Evolutionary conservation across 2,797 vertebrate species (phyloP).

Genomic region (Hoplostethus atlanticus): DNA sequence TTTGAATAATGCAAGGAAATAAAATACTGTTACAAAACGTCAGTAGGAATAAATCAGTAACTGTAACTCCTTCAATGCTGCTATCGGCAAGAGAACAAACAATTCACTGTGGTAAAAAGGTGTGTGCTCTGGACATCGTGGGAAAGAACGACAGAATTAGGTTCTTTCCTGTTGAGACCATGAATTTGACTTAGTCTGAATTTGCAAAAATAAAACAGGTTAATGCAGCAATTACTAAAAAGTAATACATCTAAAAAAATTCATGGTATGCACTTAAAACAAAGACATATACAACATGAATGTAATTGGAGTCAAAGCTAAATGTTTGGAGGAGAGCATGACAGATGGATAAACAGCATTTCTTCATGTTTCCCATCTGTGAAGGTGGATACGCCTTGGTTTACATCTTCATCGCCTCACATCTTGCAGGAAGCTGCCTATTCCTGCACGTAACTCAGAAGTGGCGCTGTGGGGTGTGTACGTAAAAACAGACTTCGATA

Average conservation of each 20-base stretch:
- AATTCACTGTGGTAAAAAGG: no score
- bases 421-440: neutral
- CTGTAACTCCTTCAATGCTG: neutral
- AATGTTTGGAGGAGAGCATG: constrained; percentile 22
- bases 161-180: no score
- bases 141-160: no score
- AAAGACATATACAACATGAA: constrained; percentile 43
- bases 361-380: neutral
- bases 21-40: neutral
- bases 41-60: neutral
- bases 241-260: no score
- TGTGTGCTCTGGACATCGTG: no score
- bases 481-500: no score
- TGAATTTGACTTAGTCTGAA: no score
- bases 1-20: neutral
- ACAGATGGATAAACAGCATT: constrained; percentile 39
- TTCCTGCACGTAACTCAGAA: neutral
- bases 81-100: no score
- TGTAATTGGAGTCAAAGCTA: constrained; percentile 42
- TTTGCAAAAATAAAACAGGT: no score
- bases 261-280: neutral
- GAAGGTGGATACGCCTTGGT: constrained; percentile 4
- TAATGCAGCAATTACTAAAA: no score
- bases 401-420: constrained; percentile 2
- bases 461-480: neutral